phyloP scores from a whole-genome alignment of 2,797 vertebrate species.

The Eutrigla gurnardus region DNA sequence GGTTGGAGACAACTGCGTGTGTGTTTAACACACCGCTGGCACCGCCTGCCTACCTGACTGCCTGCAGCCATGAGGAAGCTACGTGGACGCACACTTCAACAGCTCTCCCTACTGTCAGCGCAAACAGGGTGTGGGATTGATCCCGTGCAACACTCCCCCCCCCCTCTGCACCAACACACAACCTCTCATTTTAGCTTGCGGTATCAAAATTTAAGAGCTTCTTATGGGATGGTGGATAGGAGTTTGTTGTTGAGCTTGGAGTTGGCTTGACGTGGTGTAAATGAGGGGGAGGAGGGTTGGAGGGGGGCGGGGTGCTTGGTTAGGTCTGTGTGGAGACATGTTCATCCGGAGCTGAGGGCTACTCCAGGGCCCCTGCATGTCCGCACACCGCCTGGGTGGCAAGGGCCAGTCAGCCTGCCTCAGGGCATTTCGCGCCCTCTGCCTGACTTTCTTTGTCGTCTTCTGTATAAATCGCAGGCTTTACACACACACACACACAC shows the following conservation, averaged over 20 bases:
- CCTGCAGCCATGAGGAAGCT: slow-evolving; percentile 74
- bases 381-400: slow-evolving; percentile 80
- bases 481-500: slow-evolving; percentile 41
- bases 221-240: slow-evolving; percentile 61
- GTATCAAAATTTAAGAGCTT: slow-evolving; percentile 73
- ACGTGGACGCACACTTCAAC: slow-evolving; percentile 70
- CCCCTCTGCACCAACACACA: slow-evolving; percentile 48
- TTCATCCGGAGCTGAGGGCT: slow-evolving; percentile 78
- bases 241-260: slow-evolving; percentile 75
- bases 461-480: slow-evolving; percentile 56
- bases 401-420: slow-evolving; percentile 85
- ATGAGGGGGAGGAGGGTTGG: slow-evolving; percentile 64
- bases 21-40: slow-evolving; percentile 74
- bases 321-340: slow-evolving; percentile 83
- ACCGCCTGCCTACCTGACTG: slow-evolving; percentile 69
- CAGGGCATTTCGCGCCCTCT: slow-evolving; percentile 81
- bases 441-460: slow-evolving; percentile 64
- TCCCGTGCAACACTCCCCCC: slow-evolving; percentile 52
- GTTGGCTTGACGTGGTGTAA: slow-evolving; percentile 82
- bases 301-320: not conserved
- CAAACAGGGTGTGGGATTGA: slow-evolving; percentile 68
- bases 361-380: slow-evolving; percentile 66
- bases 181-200: slow-evolving; percentile 66
- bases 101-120: slow-evolving; percentile 75
- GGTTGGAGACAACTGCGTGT: slow-evolving; percentile 65